Evolutionary conservation across 2,888 invertebrate genomes (phyloP).

Genomic region (Ecdyonurus torrentis): DNA sequence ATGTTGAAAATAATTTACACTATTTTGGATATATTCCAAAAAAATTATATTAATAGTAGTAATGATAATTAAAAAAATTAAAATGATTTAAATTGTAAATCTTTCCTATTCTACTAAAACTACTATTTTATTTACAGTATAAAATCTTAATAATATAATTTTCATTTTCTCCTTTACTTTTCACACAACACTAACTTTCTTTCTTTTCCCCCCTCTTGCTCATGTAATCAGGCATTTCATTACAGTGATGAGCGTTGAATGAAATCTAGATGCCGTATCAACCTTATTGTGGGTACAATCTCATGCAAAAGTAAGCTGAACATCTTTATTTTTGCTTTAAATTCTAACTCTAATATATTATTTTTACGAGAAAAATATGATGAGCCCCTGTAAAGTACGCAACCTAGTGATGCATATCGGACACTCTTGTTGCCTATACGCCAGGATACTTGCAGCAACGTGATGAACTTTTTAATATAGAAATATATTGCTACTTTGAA

Average conservation of each 20-base stretch:
- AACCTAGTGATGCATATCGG: background rate
- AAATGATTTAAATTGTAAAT: background rate
- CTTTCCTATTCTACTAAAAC: too few relatives aligned
- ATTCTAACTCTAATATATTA: too few relatives aligned
- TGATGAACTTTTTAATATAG: too few relatives aligned
- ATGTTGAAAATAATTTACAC: conserved; percentile 1
- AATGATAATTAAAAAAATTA: background rate
- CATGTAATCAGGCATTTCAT: conserved; percentile 15
- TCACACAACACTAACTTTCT: background rate
- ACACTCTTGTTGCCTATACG: background rate
- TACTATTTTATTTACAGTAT: too few relatives aligned
- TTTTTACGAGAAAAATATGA: too few relatives aligned
- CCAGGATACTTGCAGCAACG: background rate
- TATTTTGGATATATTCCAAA: background rate
- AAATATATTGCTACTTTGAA: too few relatives aligned
- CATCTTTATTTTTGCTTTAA: too few relatives aligned
- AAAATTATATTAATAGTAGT: background rate
- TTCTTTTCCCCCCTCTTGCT: conserved; percentile 2
- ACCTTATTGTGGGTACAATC: background rate
- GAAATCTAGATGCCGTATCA: conserved; percentile 7
- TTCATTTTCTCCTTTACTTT: background rate
- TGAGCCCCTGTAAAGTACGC: background rate
- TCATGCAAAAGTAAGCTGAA: background rate
- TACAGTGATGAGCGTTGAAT: conserved; percentile 16
- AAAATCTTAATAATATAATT: background rate